Base-by-base conservation (phyloP, 2,797 vertebrate genomes). In the Thunnus albacares region DNA sequence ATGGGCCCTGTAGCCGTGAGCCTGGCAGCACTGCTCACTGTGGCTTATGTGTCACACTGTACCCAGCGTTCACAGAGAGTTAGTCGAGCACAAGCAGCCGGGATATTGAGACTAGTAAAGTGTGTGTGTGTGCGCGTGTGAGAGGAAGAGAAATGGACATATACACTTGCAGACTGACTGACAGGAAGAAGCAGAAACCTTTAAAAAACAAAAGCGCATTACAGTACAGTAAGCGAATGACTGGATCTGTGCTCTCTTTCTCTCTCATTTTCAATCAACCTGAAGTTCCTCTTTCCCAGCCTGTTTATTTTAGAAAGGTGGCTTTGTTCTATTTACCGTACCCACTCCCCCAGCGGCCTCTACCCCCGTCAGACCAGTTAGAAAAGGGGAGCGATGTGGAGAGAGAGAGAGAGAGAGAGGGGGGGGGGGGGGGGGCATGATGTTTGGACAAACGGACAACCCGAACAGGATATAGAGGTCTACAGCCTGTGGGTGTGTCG, bases 391-490 rank as follows among this genome's bases (percentile, higher is more conserved):
- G 82, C 33, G 62, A 60, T 24, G 61, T 68, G 81, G 77, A 77
- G 24, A 24, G 24, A 24, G 24, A 24, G 24, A 24, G 24, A 24
- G 24, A 24, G 24, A 28, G 35, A 38, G 11, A 35, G 60, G 26
- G 38, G 51, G 3, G 20, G 60, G n/a, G 35, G 53, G 26, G 17
- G 69, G n/a, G 47, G 51, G 81, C 58, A 88, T 81, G 90, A 79
- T 95, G 92, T 94, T 95, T 94, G 94, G 93, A 96, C 93, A 94
- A 94, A 94, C 88, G 89, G 92, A 95, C 92, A 92, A 91, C 91
- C 90, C 78, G 91, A 93, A 94, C 95, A 96, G 95, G 95, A 96
- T 96, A 95, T 94, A 88, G 92, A 95, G 94, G 93, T 95, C 92
- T 94, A 82, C 91, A 92, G 94, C 92, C 93, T 90, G 92, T 95